Conservation (phyloP, 2,888 invertebrate species). For the Torymus aiolomorphi region DNA sequence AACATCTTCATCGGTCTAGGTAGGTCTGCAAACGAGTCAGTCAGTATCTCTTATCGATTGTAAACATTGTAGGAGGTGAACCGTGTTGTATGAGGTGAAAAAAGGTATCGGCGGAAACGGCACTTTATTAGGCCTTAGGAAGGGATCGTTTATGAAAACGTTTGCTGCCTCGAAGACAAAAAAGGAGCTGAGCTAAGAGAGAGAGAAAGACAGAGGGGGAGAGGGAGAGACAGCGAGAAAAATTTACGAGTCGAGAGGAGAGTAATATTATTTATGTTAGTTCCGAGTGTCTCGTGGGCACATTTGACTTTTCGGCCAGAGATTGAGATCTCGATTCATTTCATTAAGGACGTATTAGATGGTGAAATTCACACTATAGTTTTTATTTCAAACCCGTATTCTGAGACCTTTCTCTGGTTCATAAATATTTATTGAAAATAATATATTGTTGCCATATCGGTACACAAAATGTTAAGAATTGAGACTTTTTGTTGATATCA, state of each 20-base stretch:
- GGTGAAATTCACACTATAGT: too few relatives aligned
- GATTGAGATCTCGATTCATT: constrained; percentile 23
- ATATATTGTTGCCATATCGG: too few relatives aligned
- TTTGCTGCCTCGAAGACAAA: constrained; percentile 11
- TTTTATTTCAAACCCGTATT: too few relatives aligned
- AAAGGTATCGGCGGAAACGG: neutral
- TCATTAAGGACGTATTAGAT: neutral
- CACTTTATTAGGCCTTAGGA: neutral
- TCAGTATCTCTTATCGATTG: constrained; percentile 52
- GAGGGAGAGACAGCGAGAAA: neutral
- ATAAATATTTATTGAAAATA: too few relatives aligned
- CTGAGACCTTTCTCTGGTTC: too few relatives aligned
- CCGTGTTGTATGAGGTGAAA: neutral
- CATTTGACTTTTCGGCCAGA: constrained; percentile 23
- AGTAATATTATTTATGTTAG: constrained; percentile 45
- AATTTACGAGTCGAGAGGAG: constrained; percentile 35
- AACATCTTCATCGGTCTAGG: constrained; percentile 34
- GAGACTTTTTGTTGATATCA: too few relatives aligned
- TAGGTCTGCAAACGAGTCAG: constrained; percentile 6
- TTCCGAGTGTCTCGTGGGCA: too few relatives aligned
- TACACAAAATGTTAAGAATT: too few relatives aligned
- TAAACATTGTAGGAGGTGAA: constrained; percentile 53
- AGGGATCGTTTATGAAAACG: constrained; percentile 14
- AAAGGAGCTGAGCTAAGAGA: neutral
- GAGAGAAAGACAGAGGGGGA: neutral